Conservation (phyloP, 1,140 invertebrate species). For the Megalopta genalis region DNA sequence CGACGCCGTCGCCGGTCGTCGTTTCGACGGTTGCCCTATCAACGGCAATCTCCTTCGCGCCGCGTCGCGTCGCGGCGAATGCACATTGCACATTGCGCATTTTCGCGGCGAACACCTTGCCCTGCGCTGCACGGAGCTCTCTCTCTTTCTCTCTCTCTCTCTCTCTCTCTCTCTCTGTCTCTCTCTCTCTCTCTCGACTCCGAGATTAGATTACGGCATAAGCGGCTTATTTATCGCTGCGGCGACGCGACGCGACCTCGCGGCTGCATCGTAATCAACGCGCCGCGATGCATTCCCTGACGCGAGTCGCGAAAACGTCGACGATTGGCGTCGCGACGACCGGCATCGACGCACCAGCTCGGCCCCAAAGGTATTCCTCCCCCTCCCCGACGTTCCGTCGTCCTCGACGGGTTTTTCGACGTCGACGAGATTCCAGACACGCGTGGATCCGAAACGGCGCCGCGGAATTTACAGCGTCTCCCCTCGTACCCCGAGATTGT, state of each 20-base stretch:
- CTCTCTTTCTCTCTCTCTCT: too few relatives aligned
- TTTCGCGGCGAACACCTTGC: conserved; percentile 27
- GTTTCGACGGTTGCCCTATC: conserved; percentile 37
- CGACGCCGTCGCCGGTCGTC: neutral
- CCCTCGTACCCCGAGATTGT: neutral
- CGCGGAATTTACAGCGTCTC: neutral
- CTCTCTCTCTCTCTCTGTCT: too few relatives aligned
- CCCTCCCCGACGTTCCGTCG: too few relatives aligned
- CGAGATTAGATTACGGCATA: conserved; percentile 61
- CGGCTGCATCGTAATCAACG: conserved; percentile 39
- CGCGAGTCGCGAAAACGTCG: neutral
- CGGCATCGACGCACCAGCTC: neutral
- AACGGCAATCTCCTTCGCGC: conserved; percentile 39
- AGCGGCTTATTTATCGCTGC: conserved; percentile 63
- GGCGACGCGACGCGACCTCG: conserved; percentile 24
- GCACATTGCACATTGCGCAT: conserved; percentile 8
- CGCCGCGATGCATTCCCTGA: conserved; percentile 20
- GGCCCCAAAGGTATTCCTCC: too few relatives aligned
- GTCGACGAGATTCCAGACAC: neutral
- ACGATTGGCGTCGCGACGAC: neutral
- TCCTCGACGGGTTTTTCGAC: conserved; percentile 11
- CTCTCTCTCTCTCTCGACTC: too few relatives aligned
- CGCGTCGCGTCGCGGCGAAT: neutral
- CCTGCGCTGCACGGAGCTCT: neutral
- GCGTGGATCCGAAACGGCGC: neutral